These are phyloP conservation scores for Criorhina ranunculi DNA, from an alignment of 2,888 invertebrate species.

Conservation along the genomic window DNA sequence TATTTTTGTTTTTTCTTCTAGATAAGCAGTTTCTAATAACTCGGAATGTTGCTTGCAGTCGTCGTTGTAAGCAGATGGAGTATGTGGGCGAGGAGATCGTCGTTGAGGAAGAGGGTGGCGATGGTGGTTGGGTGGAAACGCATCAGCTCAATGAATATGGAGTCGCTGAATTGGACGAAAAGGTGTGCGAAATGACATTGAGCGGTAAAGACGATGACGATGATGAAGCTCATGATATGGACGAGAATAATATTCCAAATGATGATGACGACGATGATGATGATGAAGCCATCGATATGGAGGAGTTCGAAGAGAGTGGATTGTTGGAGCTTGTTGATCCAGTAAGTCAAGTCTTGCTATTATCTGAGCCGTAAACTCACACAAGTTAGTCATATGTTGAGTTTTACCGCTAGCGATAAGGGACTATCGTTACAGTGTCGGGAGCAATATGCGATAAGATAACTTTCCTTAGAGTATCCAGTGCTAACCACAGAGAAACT, in stretches of 20 bases:
- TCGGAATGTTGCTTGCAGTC: conserved; percentile 97
- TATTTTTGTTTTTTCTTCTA: conserved; percentile 45
- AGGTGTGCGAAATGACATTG: conserved; percentile 93
- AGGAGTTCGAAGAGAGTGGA: conserved; percentile 98
- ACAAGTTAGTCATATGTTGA: no score
- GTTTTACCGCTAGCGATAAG: not conserved
- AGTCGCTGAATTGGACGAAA: conserved; percentile 87
- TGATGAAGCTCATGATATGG: conserved; percentile 83
- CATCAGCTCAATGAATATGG: conserved; percentile 91
- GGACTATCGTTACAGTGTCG: not conserved
- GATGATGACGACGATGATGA: conserved; percentile 94
- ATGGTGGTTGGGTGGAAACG: conserved; percentile 99
- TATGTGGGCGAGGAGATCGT: conserved; percentile 91
- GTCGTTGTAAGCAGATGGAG: conserved; percentile 93
- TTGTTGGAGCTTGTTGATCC: conserved; percentile 95
- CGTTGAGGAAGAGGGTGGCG: conserved; percentile 93
- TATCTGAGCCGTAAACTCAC: no score
- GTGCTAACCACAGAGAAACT: not conserved
- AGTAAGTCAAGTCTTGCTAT: conserved; percentile 84
- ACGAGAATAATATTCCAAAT: conserved; percentile 83
- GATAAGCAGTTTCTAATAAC: conserved; percentile 99
- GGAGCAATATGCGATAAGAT: not conserved
- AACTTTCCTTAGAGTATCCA: not conserved
- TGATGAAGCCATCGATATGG: conserved; percentile 98
- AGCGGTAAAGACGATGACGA: conserved; percentile 90